phyloP scores from a whole-genome alignment of 1,140 invertebrate species.

The Brachionus rubens region DNA sequence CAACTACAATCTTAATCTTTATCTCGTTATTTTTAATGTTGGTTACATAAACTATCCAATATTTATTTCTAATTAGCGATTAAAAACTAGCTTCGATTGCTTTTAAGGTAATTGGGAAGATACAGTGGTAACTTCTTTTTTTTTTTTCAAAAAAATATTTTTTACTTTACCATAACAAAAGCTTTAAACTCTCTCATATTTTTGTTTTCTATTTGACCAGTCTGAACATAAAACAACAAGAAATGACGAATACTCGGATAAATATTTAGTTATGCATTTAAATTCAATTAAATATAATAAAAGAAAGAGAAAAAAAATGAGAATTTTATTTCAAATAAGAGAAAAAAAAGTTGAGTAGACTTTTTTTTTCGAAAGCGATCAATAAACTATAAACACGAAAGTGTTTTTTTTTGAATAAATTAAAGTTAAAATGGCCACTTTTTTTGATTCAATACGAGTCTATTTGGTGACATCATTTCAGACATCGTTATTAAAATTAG shows the following conservation, averaged over 20 bases:
- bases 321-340: neutral
- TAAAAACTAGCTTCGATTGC: neutral
- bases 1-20: neutral
- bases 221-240: constrained; percentile 1
- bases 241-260: constrained; percentile 25
- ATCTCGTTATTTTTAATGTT: constrained; percentile 34
- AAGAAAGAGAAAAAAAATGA: neutral
- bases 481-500: neutral
- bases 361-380: too few relatives aligned
- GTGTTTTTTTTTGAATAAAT: too few relatives aligned
- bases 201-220: neutral
- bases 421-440: too few relatives aligned
- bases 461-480: constrained; percentile 16
- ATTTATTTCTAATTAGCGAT: constrained; percentile 39
- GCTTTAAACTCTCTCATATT: neutral
- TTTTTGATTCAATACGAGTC: too few relatives aligned
- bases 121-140: too few relatives aligned
- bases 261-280: constrained; percentile 41
- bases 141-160: too few relatives aligned
- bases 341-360: neutral
- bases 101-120: too few relatives aligned
- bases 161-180: neutral
- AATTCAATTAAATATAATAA: constrained; percentile 33
- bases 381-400: too few relatives aligned
- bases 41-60: constrained; percentile 26